Evolutionary conservation across 23 tunicate genomes (phyloP).

Genomic region (Trididemnum clinides): DNA sequence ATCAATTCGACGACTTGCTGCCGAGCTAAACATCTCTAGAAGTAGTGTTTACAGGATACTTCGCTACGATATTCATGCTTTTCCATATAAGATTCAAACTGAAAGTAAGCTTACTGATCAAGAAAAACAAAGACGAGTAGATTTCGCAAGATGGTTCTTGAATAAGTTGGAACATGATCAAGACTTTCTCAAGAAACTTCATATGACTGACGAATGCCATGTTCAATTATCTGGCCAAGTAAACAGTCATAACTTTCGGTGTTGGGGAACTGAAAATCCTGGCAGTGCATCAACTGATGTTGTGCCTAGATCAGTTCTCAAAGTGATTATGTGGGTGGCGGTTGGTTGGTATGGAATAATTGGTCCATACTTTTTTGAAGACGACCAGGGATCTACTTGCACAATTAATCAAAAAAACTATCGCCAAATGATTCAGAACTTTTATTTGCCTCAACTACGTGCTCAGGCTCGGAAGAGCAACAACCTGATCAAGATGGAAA

Average conservation of each 20-base stretch:
- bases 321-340: neutral
- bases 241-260: conserved; percentile 4
- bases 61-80: neutral
- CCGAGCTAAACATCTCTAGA: neutral
- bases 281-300: neutral
- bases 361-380: conserved; percentile 1
- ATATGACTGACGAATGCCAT: conserved; percentile 17
- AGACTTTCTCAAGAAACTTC: neutral
- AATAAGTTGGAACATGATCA: neutral
- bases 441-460: conserved; percentile 6
- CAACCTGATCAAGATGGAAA: conserved; percentile 5
- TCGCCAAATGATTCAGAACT: conserved; percentile 3
- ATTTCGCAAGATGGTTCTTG: conserved; percentile 7
- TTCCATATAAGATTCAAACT: conserved; percentile 2
- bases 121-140: neutral
- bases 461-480: conserved; percentile 13
- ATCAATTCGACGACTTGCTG: conserved; percentile 5
- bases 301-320: neutral
- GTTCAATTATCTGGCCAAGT: neutral
- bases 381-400: neutral
- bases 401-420: conserved; percentile 5
- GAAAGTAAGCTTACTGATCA: neutral
- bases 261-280: conserved; percentile 1
- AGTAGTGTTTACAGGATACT: neutral
- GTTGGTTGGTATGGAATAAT: conserved; percentile 1